Conservation (phyloP, 1,140 invertebrate genomes). For the Pseudobourletiella spinata region DNA sequence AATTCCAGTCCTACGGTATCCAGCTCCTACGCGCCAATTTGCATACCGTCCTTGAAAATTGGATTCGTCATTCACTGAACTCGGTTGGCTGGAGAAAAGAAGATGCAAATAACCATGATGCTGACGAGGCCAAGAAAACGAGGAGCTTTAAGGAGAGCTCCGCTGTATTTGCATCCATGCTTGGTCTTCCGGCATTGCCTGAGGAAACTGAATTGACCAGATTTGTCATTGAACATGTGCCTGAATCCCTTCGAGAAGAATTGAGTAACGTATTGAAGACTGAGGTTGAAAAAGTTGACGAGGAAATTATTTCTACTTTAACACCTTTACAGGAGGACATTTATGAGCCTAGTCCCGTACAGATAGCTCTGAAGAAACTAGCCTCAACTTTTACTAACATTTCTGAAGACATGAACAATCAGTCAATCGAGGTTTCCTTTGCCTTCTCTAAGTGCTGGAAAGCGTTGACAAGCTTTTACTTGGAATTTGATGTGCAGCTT, state of each 20-base stretch:
- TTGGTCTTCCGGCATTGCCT: background rate
- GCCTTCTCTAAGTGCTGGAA: too few species aligned
- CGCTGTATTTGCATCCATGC: background rate
- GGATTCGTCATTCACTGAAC: conserved; percentile 18
- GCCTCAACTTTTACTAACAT: too few species aligned
- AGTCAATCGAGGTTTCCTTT: too few species aligned
- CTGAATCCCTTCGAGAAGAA: too few species aligned
- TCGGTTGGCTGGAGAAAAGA: conserved; percentile 9
- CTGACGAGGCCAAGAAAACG: background rate
- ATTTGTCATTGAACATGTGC: background rate
- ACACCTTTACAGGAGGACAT: too few species aligned
- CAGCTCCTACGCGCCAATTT: conserved; percentile 24
- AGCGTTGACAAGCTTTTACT: background rate
- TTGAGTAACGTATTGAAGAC: too few species aligned
- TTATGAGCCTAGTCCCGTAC: too few species aligned
- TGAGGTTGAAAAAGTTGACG: too few species aligned
- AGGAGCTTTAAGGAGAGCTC: background rate
- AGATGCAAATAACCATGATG: background rate
- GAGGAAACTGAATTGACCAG: background rate
- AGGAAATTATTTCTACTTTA: too few species aligned
- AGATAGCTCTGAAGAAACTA: too few species aligned
- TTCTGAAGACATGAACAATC: too few species aligned
- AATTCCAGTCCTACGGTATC: conserved; percentile 15
- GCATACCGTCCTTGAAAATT: conserved; percentile 15
- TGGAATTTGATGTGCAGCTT: background rate